phyloP scores from a whole-genome alignment of 2,113 vertebrate species.

The Hypanus sabinus region DNA sequence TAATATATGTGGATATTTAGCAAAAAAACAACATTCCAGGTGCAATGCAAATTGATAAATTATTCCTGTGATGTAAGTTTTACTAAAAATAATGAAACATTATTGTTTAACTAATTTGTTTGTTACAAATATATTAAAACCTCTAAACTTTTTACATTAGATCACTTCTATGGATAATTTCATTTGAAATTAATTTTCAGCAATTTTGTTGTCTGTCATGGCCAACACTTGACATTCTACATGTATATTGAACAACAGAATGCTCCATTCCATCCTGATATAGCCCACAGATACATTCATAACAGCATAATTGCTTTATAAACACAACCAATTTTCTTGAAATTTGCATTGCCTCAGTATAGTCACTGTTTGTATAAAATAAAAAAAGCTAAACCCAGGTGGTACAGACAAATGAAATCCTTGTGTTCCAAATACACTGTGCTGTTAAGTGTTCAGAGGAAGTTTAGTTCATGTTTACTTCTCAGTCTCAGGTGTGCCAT shows the following conservation, averaged over 20 bases:
- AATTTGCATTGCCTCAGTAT: neutral
- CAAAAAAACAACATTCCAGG: neutral
- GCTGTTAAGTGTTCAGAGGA: neutral
- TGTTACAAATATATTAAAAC: neutral
- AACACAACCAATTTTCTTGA: neutral
- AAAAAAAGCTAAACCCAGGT: neutral
- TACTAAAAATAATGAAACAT: neutral
- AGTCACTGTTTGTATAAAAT: neutral
- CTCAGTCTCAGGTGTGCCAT: neutral
- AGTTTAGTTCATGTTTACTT: neutral
- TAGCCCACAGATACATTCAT: neutral
- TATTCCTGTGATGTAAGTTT: too few species aligned
- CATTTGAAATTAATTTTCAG: neutral
- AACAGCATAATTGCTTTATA: neutral
- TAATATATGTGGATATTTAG: neutral
- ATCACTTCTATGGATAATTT: neutral
- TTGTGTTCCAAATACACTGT: neutral
- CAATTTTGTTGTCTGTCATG: neutral
- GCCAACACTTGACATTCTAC: neutral
- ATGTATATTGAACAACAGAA: neutral
- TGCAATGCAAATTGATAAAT: neutral
- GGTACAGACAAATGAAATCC: neutral
- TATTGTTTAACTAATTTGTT: neutral
- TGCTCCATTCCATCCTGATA: neutral
- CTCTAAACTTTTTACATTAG: neutral